These are phyloP conservation scores for Ptychoptera albimana DNA, from an alignment of 2,888 invertebrate genomes.

Conservation along the genomic window DNA sequence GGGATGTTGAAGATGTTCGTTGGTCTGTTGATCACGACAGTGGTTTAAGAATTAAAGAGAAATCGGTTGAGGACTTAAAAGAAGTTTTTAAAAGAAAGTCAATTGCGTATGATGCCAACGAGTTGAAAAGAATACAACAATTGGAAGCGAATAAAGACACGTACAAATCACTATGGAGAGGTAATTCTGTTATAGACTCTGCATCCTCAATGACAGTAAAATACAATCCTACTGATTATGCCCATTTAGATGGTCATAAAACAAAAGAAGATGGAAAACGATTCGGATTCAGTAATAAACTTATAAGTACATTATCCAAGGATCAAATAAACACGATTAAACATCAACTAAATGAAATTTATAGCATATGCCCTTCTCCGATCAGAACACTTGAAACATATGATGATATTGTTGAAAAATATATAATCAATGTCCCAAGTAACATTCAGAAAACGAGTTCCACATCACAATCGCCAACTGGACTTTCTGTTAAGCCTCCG, in stretches of 20 bases:
- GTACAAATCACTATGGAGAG: slow-evolving; percentile 71
- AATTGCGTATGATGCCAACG: slow-evolving; percentile 16
- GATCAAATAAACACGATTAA: slow-evolving; percentile 70
- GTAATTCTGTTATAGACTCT: slow-evolving; percentile 64
- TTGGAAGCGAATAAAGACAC: slow-evolving; percentile 34
- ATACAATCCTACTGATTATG: slow-evolving; percentile 29
- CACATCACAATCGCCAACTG: slow-evolving; percentile 18
- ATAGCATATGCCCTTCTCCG: slow-evolving; percentile 34
- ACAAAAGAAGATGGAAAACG: slow-evolving; percentile 32
- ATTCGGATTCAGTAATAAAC: slow-evolving; percentile 52
- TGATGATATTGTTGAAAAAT: slow-evolving; percentile 33
- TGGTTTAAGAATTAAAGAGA: slow-evolving; percentile 65
- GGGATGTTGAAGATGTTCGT: slow-evolving; percentile 51
- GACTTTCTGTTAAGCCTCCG: slow-evolving; percentile 1
- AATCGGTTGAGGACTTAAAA: slow-evolving; percentile 74
- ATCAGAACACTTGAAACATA: slow-evolving; percentile 20
- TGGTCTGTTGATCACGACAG: slow-evolving; percentile 65
- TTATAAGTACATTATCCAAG: slow-evolving; percentile 71
- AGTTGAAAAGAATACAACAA: slow-evolving; percentile 16
- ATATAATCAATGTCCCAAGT: slow-evolving; percentile 41
- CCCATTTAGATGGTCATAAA: slow-evolving; percentile 23
- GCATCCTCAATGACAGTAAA: slow-evolving; percentile 53
- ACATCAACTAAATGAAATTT: slow-evolving; percentile 65
- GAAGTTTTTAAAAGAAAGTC: slow-evolving; percentile 54
- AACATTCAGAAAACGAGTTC: background rate